Base-by-base conservation (phyloP, 2,888 invertebrate genomes). In the Apeira syringaria region DNA sequence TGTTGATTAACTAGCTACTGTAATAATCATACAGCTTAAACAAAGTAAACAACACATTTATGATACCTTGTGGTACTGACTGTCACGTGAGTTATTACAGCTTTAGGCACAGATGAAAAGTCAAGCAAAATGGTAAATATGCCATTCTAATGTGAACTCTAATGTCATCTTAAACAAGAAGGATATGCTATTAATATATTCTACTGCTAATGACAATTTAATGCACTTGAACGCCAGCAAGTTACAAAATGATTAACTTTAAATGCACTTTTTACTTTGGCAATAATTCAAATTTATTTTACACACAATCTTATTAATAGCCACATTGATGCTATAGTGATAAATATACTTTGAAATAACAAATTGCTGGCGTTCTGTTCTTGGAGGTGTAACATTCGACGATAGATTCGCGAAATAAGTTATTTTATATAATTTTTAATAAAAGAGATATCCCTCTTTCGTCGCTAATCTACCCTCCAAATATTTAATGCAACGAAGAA, bases 261-360 rank as follows among this genome's bases (percentile, higher is more conserved):
- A 81, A 66, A 85, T 86, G 81, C 84, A 80, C 60, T 56, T 67
- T 68, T 43, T 64, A 74, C 86, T 88, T 87, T 87, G 88, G 87
- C 81, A 79, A 81, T 67, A 64, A 74, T 18, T 20, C 2, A 64
- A 61, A 27, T 17, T 64, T 48, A 59, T 60, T 55, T 47, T 57
- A 69, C 56, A 48, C 63, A 71, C 73, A 75, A 80, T 72, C 72
- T 58, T 59, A 55, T 54, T 61, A n/a, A n/a, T n/a, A n/a, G n/a
- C n/a, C n/a, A n/a, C n/a, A n/a, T n/a, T n/a, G n/a, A n/a, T n/a
- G n/a, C n/a, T n/a, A n/a, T n/a, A n/a, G 58, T 63, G 65, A 74
- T 67, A 77, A 73, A 68, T 71, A 68, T 61, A 70, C 66, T 71
- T 71, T 68, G 35, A 64, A 72, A 27, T 12, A 12, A 68, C 50